Conservation (phyloP, 2,888 invertebrate genomes). For the Mylabris sibirica region DNA sequence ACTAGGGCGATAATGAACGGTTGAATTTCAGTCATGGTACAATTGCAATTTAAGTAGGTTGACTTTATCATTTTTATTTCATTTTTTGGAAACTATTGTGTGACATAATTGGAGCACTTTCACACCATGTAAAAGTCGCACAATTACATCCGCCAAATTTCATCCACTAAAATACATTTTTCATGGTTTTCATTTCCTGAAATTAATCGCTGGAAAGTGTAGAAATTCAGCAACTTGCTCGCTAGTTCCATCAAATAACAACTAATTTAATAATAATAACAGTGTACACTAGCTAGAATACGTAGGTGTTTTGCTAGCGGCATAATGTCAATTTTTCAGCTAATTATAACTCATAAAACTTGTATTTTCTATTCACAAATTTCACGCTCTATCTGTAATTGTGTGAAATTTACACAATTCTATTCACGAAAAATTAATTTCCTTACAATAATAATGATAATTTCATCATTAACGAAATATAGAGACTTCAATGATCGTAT, state of each 20-base stretch:
- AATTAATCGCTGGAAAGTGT: not conserved
- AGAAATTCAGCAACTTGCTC: not conserved
- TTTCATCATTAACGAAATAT: not conserved
- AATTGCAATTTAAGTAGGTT: conserved; percentile 11
- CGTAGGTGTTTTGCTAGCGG: not conserved
- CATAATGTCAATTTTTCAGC: not conserved
- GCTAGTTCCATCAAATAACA: not conserved
- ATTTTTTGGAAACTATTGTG: conserved; percentile 12
- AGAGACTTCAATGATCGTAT: not conserved
- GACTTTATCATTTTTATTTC: not conserved
- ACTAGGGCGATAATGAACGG: conserved; percentile 17
- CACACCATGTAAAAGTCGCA: not conserved
- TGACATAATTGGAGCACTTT: conserved; percentile 14
- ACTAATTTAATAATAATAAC: not conserved
- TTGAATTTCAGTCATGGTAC: conserved; percentile 14
- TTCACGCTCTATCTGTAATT: not conserved
- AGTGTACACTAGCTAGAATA: not conserved
- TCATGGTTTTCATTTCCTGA: not conserved
- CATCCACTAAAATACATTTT: no score
- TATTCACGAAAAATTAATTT: not conserved
- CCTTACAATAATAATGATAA: not conserved
- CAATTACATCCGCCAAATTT: no score
- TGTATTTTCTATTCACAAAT: not conserved
- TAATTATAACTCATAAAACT: not conserved
- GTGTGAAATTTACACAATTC: not conserved